Evolutionary conservation across 2,888 invertebrate species (phyloP), one percentile per base, ranked within the genome.

Genomic region (Achlya flavicornis): DNA sequence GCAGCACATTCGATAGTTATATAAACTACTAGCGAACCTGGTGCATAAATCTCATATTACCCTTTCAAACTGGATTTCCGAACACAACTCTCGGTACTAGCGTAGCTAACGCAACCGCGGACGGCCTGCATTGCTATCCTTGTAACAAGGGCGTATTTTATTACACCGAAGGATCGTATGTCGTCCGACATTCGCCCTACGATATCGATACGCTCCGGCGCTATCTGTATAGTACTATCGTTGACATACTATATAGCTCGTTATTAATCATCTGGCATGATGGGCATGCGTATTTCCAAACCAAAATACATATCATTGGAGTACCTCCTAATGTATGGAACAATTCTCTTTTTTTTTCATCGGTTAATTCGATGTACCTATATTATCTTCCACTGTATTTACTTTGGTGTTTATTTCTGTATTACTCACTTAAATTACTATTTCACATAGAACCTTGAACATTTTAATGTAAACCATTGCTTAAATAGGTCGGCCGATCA

Each of bases 131-230:
- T 64, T 67, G 61, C 69, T 81, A 81, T 83, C 83, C 83, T 86
- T 85, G 85, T 74, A 75, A 73, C 77, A 85, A 86, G 83, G 84
- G 83, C 84, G 81, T 86, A 86, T 90, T 19, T 81, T 81, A 86
- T 91, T 87, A 86, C 87, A 82, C 66, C 71, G 68, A 64, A 68
- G 73, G 80, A 87, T 89, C 84, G 73, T 73, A 74, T 88, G 74
- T 83, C 85, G 35, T 16, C 26, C 41, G 75, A 69, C 73, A 38
- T 16, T 58, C 60, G 74, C 68, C 73, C 73, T 72, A 70, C 67
- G 76, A 73, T 74, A 80, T 68, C 65, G 75, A 76, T 75, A 79
- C 71, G 71, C 72, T 74, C 63, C 63, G 64, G 63, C 66, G 63
- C 62, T 68, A 61, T 4, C 46, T 46, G 5, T 26, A 26, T 26